Conservation (phyloP, 1,140 invertebrate species). For the Zeugodacus cucurbitae region DNA sequence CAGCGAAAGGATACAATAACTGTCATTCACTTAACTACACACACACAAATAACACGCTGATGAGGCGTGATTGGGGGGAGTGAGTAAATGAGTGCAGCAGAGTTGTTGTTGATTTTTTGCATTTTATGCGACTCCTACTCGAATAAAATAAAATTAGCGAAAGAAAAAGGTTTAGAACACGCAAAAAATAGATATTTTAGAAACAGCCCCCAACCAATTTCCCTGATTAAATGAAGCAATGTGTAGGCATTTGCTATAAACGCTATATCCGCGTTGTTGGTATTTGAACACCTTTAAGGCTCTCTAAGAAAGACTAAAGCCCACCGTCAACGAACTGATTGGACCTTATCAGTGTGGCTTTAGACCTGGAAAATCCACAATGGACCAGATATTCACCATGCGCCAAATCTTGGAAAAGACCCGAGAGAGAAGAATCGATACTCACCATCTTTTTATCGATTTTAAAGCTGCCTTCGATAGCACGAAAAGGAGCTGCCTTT, state of each 20-base stretch:
- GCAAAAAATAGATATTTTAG: slow-evolving; percentile 3
- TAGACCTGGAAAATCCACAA: too few relatives aligned
- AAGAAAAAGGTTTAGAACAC: background rate
- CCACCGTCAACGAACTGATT: too few relatives aligned
- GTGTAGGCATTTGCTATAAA: background rate
- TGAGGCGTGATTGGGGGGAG: background rate
- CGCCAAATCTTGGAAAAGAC: too few relatives aligned
- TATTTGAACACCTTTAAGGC: too few relatives aligned
- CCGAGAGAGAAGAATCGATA: too few relatives aligned
- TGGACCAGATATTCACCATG: too few relatives aligned
- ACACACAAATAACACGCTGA: background rate
- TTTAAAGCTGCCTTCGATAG: too few relatives aligned
- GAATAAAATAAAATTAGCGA: background rate
- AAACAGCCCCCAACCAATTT: background rate
- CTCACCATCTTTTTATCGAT: too few relatives aligned
- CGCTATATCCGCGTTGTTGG: background rate
- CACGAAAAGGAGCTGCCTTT: too few relatives aligned
- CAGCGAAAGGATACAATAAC: background rate
- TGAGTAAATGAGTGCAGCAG: background rate
- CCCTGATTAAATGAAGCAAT: background rate
- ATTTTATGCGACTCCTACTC: background rate
- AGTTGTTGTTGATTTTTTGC: background rate
- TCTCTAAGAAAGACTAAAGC: too few relatives aligned
- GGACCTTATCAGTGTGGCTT: too few relatives aligned
- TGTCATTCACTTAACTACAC: background rate